Base-by-base conservation (phyloP, 2,888 invertebrate species). In the Cybosia mesomella region DNA sequence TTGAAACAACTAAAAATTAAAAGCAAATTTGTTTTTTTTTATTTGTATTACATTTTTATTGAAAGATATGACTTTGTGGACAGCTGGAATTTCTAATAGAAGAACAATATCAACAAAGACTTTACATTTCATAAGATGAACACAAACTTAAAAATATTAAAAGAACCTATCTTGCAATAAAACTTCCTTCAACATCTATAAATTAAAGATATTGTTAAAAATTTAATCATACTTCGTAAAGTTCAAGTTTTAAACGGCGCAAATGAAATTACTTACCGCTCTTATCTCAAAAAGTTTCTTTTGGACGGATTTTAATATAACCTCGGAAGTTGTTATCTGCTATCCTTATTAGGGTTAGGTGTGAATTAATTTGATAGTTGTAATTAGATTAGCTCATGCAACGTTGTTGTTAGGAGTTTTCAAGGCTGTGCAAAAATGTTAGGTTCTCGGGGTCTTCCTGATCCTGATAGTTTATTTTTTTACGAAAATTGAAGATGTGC, bases 261-360 rank as follows among this genome's bases (percentile, higher is more conserved):
- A 90, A 90, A 91, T 91, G 87, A 89, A 91, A 91, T 90, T 91
- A 90, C 87, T 86, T 82, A 77, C 82, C 77, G 76, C 79, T 83
- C 88, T 90, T 91, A 90, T 91, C 90, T 89, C 82, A 74, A 76
- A n/a, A 89, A 90, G 82, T 89, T 91, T 87, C 85, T 83, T 88
- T 84, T 77, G 81, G 83, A 79, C 64, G 83, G 87, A 88, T 91
- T 91, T 91, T 91, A 91, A 91, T 91, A 91, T 88, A 87, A 87
- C 86, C 85, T 84, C 84, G 73, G 76, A 88, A 91, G 86, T 88
- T 90, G 85, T 83, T 91, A 91, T 91, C 91, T 87, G 70, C 71
- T 80, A 32, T 24, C 64, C 74, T 71, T 73, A 81, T 83, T 82
- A 83, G 85, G 85, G 87, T 86, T 85, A 86, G 84, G 86, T 89